Conservation (phyloP, 2,888 invertebrate species). For the Tanytarsus gracilentus region DNA sequence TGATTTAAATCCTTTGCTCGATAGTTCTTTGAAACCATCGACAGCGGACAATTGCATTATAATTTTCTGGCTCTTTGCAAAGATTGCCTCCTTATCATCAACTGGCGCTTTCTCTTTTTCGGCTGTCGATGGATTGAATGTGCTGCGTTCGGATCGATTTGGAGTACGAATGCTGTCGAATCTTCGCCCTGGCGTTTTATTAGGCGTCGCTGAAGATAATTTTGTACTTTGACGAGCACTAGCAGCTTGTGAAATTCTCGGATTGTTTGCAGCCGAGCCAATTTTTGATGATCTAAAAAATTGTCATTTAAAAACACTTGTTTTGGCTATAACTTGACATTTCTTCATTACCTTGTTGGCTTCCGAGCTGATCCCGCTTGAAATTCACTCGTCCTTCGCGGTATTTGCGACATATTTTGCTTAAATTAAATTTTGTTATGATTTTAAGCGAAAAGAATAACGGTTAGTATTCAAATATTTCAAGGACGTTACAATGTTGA, state of each 20-base stretch:
- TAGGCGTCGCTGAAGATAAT: constrained; percentile 30
- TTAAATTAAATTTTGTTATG: too few relatives aligned
- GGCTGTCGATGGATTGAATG: constrained; percentile 32
- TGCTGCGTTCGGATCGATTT: constrained; percentile 19
- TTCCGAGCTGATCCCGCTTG: constrained; percentile 4
- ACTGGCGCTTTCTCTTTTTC: constrained; percentile 36
- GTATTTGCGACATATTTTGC: constrained; percentile 28
- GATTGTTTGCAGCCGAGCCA: background rate
- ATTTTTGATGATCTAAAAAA: constrained; percentile 6
- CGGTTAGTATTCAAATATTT: too few relatives aligned
- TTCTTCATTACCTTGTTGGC: background rate
- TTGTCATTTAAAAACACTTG: background rate
- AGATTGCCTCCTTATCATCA: constrained; percentile 40
- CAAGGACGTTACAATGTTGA: background rate
- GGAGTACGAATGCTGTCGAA: too few relatives aligned
- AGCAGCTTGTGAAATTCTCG: background rate
- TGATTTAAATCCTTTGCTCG: constrained; percentile 36
- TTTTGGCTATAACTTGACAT: background rate
- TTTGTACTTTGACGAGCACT: background rate
- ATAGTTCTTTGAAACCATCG: constrained; percentile 35
- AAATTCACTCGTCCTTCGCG: constrained; percentile 28
- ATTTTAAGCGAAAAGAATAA: background rate
- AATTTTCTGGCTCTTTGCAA: constrained; percentile 36
- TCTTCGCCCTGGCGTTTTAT: constrained; percentile 30
- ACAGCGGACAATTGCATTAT: constrained; percentile 35